Evolutionary conservation across 2,113 vertebrate genomes (phyloP).

Genomic region (Gavia stellata): DNA sequence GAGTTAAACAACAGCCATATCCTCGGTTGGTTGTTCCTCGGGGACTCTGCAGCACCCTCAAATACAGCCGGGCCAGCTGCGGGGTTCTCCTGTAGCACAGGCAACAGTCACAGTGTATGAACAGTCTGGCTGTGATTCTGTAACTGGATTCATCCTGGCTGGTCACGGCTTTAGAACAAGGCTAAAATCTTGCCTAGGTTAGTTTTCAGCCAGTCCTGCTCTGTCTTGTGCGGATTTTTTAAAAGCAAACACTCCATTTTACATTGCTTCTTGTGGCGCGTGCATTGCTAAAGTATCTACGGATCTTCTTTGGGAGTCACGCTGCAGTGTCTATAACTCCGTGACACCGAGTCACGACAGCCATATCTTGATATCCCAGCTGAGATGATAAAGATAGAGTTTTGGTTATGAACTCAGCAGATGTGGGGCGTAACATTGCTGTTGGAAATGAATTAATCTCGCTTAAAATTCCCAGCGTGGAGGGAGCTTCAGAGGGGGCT

Average conservation of each 20-base stretch:
- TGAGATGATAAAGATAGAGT: background rate
- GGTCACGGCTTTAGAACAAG: background rate
- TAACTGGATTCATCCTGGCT: background rate
- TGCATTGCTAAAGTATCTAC: background rate
- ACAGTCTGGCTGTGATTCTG: background rate
- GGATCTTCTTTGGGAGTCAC: background rate
- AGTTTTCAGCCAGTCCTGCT: background rate
- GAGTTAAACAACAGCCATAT: background rate
- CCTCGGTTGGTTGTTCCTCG: background rate
- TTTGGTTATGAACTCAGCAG: background rate
- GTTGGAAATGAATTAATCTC: background rate
- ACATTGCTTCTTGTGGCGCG: accelerated
- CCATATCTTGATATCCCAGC: background rate
- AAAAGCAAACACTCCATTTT: background rate
- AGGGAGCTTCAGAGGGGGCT: background rate
- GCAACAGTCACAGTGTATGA: background rate
- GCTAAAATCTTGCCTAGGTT: background rate
- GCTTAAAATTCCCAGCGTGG: background rate
- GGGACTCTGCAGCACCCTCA: background rate
- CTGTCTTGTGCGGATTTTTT: background rate
- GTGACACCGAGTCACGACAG: background rate
- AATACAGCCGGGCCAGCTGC: accelerated
- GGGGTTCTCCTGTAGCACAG: background rate
- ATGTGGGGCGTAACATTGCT: background rate
- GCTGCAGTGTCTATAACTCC: background rate